phyloP scores from a whole-genome alignment of 2,797 vertebrate species.

The Bradypodion ventrale region DNA sequence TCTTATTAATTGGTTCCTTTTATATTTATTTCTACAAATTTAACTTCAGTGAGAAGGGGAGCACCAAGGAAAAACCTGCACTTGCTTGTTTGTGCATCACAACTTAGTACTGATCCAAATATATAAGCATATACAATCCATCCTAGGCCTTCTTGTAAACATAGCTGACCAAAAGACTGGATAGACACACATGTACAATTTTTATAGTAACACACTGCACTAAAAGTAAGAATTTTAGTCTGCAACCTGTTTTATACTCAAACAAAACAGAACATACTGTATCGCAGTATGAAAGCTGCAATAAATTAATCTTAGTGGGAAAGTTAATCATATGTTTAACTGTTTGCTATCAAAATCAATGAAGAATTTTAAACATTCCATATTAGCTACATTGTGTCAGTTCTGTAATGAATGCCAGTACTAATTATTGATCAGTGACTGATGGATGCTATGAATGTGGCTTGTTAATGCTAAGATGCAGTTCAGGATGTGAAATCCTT shows the following conservation, averaged over 20 bases:
- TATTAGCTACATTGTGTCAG: neutral
- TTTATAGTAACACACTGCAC: neutral
- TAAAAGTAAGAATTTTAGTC: neutral
- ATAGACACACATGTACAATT: neutral
- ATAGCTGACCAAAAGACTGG: neutral
- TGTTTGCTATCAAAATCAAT: constrained; percentile 7
- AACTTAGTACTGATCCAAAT: neutral
- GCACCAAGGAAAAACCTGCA: neutral
- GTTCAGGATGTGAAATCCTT: neutral
- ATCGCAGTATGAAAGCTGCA: neutral
- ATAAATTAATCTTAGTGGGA: neutral
- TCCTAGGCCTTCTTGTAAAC: too few species aligned
- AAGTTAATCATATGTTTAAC: constrained; percentile 2
- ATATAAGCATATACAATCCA: neutral
- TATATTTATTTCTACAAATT: neutral
- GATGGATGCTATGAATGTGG: neutral
- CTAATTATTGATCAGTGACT: neutral
- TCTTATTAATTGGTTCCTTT: neutral
- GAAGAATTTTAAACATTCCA: neutral
- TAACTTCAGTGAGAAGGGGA: neutral
- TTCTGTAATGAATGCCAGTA: neutral
- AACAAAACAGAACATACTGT: too few species aligned
- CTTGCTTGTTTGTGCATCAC: neutral
- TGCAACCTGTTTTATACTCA: neutral
- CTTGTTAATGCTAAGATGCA: neutral